Evolutionary conservation across 2,888 invertebrate species (phyloP), one percentile per base, ranked within the genome.

Genomic region (Heliconius cydno): DNA sequence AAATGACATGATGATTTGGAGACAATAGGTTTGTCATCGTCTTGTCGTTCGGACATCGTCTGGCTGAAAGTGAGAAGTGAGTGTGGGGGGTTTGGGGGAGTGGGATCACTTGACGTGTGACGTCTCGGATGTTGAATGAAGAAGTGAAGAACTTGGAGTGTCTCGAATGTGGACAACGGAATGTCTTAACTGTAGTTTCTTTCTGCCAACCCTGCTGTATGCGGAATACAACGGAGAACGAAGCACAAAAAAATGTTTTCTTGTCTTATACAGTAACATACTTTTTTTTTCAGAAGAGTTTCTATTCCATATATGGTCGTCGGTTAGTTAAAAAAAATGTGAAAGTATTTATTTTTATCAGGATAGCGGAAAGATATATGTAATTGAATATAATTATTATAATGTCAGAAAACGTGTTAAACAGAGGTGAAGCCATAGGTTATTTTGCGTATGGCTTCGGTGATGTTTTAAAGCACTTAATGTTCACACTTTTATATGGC

Each of bases 341-440:
- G 46, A 15, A 15, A 46, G 46, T 46, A 46, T 46, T 46, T 46
- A 30, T 30, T 38, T 38, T 38, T 38, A 67, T 22, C 38, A 70
- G 15, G 15, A 46, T 41, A 68, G 38, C 9, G 13, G 38, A n/a
- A 68, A 41, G 12, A n/a, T 25, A 68, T 68, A 41, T 70, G 25
- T 70, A 46, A 70, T 41, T 25, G 25, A 70, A 60, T 70, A 70
- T 13, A 60, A 60, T 70, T 73, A 73, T 57, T 57, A 73, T 73
- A 60, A 73, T 22, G 73, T n/a, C 60, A 38, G 57, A 73, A 75
- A 63, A 75, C 72, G 57, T 73, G 63, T 75, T 75, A 75, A 75
- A 65, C 65, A 65, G n/a, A 60, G 57, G 73, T 63, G 75, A 75
- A 75, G 75, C 75, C 75, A 13, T 75, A 75, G 65, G 25, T 46